phyloP scores from a whole-genome alignment of 1,140 invertebrate species.

The Dendroctonus ponderosae region DNA sequence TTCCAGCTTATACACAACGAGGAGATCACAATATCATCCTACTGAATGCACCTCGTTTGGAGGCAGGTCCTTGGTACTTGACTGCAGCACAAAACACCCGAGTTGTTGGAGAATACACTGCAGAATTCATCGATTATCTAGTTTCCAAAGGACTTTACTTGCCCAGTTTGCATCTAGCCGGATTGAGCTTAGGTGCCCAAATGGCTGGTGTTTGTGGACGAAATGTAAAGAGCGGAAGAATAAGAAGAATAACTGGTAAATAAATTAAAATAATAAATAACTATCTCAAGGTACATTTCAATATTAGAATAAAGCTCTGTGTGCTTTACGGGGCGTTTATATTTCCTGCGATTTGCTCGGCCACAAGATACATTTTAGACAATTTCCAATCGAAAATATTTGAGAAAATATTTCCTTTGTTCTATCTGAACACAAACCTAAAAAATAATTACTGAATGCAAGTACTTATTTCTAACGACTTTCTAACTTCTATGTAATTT shows the following conservation, averaged over 20 bases:
- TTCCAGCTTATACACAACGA: slow-evolving; percentile 54
- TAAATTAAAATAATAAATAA: neutral
- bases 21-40: slow-evolving; percentile 57
- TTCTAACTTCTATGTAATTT: too few species aligned
- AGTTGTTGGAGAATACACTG: slow-evolving; percentile 55
- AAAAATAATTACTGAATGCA: too few species aligned
- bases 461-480: too few species aligned
- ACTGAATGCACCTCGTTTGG: slow-evolving; percentile 53
- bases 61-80: slow-evolving; percentile 59
- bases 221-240: slow-evolving; percentile 46
- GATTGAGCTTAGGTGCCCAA: slow-evolving; percentile 58
- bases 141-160: slow-evolving; percentile 51
- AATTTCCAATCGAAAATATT: too few species aligned
- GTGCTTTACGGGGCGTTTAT: too few species aligned
- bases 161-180: slow-evolving; percentile 58
- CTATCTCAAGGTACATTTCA: too few species aligned
- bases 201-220: slow-evolving; percentile 59
- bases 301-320: too few species aligned
- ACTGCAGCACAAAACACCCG: slow-evolving; percentile 57
- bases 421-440: too few species aligned
- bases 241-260: slow-evolving; percentile 50
- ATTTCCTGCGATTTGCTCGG: too few species aligned
- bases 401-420: too few species aligned
- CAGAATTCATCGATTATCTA: slow-evolving; percentile 57
- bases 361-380: too few species aligned